These are phyloP conservation scores for Erythrocercus mccallii DNA, from an alignment of 2,113 vertebrate species.

Conservation along the genomic window DNA sequence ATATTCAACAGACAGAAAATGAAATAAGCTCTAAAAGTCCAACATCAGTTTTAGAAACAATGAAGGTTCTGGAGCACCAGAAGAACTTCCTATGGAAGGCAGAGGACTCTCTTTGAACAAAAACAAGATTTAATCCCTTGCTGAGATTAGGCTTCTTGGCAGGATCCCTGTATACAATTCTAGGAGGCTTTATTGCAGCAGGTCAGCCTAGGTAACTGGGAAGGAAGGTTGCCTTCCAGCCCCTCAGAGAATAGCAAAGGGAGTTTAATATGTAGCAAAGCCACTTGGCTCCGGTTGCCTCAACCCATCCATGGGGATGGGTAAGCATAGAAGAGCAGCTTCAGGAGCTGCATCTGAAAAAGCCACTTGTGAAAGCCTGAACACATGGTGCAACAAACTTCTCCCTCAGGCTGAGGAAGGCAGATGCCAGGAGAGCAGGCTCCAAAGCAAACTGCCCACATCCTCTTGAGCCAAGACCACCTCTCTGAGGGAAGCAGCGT, in stretches of 20 bases:
- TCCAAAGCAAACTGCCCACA: background rate
- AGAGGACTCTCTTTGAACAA: background rate
- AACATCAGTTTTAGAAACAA: background rate
- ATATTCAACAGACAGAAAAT: background rate
- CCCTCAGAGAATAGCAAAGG: background rate
- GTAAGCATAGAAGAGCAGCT: background rate
- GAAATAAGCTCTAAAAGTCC: background rate
- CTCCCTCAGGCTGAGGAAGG: background rate
- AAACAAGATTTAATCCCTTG: background rate
- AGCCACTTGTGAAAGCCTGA: background rate
- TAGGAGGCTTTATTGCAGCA: background rate
- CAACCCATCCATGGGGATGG: background rate
- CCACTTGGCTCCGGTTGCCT: accelerated
- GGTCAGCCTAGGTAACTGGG: background rate
- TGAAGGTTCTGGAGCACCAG: background rate
- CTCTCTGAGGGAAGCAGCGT: background rate
- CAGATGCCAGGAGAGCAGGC: background rate
- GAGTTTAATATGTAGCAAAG: background rate
- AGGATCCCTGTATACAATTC: background rate
- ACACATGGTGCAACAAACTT: accelerated
- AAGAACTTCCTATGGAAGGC: background rate
- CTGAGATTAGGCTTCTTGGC: background rate
- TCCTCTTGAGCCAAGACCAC: background rate
- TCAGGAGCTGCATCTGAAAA: background rate
- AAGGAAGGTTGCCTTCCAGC: background rate